phyloP scores from a whole-genome alignment of 2,797 vertebrate genomes.

The Rhinogobio ventralis region DNA sequence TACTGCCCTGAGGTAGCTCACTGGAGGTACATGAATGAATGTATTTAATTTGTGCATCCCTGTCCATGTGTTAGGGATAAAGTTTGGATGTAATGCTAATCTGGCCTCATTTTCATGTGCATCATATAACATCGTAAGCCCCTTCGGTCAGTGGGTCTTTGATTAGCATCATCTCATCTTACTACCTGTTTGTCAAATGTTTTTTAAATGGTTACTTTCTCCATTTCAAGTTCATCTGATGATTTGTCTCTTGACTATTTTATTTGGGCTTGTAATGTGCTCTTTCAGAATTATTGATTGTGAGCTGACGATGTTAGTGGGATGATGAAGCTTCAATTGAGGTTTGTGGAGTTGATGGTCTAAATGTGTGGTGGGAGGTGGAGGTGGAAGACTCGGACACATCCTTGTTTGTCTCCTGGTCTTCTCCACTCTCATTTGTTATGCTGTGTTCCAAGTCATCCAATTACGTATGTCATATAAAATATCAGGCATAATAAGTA shows the following conservation, averaged over 20 bases:
- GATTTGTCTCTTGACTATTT: not conserved
- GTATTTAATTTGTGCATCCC: not conserved
- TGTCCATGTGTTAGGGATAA: not conserved
- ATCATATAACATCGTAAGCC: not conserved
- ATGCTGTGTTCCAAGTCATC: not conserved
- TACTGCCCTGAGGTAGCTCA: not conserved
- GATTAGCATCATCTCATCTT: not conserved
- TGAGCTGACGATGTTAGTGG: too few relatives aligned
- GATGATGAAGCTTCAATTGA: too few relatives aligned
- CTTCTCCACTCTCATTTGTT: too few relatives aligned
- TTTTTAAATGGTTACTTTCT: too few relatives aligned
- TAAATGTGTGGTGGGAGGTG: too few relatives aligned
- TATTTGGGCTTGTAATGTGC: constrained; percentile 15
- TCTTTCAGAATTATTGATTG: not conserved
- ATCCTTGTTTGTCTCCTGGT: too few relatives aligned
- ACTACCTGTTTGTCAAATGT: constrained; percentile 5
- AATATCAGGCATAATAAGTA: not conserved
- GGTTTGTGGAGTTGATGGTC: too few relatives aligned
- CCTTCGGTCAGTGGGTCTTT: constrained; percentile 22
- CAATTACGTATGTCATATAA: not conserved
- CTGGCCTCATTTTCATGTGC: not conserved
- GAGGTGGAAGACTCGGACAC: too few relatives aligned
- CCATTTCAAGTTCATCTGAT: constrained; percentile 15
- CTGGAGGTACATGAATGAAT: not conserved
- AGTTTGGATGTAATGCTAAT: not conserved